Percentiles rank a stretch among this genome's conserved stretches.
phyloP scores from a whole-genome alignment of 2,888 invertebrate genomes.

The Electrophaes corylata region DNA sequence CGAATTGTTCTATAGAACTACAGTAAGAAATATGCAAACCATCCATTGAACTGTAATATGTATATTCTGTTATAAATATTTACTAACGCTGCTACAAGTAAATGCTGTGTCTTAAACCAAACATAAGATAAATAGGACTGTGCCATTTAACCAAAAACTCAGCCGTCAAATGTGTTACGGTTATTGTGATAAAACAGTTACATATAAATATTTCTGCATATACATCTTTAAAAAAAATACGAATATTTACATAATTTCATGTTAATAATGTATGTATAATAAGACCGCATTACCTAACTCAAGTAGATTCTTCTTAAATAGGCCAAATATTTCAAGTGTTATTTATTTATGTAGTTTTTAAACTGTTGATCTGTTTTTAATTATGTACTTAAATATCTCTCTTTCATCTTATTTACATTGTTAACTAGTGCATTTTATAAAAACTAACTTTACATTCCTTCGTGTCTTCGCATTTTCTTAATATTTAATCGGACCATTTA shows the following conservation, averaged over 20 bases:
- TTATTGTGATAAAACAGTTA: constrained; percentile 16
- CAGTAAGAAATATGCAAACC: constrained; percentile 22
- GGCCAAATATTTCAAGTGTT: constrained; percentile 43
- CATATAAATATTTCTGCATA: background rate
- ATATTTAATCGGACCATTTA: constrained; percentile 17
- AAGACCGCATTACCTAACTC: background rate
- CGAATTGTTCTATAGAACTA: constrained; percentile 5
- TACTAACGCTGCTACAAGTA: background rate
- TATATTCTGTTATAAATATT: background rate
- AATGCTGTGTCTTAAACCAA: constrained; percentile 1
- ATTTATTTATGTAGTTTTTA: constrained; percentile 28
- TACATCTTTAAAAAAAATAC: background rate
- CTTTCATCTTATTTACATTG: constrained; percentile 20
- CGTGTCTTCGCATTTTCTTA: constrained; percentile 28
- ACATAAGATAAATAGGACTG: background rate
- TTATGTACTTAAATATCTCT: constrained; percentile 40
- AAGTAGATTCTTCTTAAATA: constrained; percentile 2
- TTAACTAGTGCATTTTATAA: constrained; percentile 16
- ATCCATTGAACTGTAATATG: constrained; percentile 6
- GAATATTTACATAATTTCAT: no score
- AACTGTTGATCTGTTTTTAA: constrained; percentile 34
- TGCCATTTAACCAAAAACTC: background rate
- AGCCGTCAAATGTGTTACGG: constrained; percentile 5
- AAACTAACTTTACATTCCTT: constrained; percentile 36
- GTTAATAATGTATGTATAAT: no score